Evolutionary conservation across 1,140 invertebrate genomes (phyloP), one percentile per base, ranked within the genome.

Genomic region (Apis laboriosa): DNA sequence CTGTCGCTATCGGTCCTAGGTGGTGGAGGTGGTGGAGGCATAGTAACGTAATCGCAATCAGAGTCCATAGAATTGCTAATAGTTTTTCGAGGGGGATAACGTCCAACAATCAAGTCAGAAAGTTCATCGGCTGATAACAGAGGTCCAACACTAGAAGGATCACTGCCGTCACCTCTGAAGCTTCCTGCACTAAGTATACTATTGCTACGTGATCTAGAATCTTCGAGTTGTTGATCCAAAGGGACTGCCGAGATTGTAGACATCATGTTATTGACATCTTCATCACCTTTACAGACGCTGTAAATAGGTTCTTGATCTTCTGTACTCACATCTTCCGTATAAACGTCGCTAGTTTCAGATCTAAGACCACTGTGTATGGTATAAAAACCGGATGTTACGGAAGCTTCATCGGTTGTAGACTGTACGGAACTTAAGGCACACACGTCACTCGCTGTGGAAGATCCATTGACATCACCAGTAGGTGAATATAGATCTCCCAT

Each of bases 11-110:
- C 96, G 13, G 95, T 95, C 84, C 96, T 93, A 12, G 88, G 88
- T 3, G 96, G 95, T 19, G 96, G 96, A 1, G 96, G 95, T 61
- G 96, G 96, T 15, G 97, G 95, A 15, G 97, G 97, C 90, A 98
- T 94, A 28, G 97, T 97, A 1, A 98, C 97, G 90, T 98, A 98
- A 91, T 98, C 97, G 21, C 97, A 97, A 87, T 98, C 97, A 1
- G 97, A 98, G 90, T 98, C 97, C 89, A 98, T 95, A 0, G 97
- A 97, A 67, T 96, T 96, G 87, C 97, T 97, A 43, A 98, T 97
- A 0, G 97, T 97, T 86, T 97, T 97, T 56, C 96, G 95, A 61
- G 96, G 96, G 9, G 97, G 97, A 94, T 97, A 97, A 24, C 96
- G 94, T 0, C 97, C 97, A 3, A 97, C 97, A 74, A 98, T 98